Evolutionary conservation across 2,888 invertebrate genomes (phyloP).

Genomic region (Pseudoips prasinana): DNA sequence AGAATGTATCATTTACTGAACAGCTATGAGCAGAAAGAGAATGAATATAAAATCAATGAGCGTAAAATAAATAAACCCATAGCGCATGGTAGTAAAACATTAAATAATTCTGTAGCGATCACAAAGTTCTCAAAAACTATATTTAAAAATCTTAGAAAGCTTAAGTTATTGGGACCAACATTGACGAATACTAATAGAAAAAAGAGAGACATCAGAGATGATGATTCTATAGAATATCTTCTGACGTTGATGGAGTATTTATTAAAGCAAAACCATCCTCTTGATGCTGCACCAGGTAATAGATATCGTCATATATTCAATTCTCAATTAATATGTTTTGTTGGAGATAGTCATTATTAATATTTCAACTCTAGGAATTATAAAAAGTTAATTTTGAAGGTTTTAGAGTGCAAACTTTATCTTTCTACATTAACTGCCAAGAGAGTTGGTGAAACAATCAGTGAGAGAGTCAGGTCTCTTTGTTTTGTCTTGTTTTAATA

Average conservation of each 20-base stretch:
- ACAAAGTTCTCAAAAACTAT: slow-evolving; percentile 55
- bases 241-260: slow-evolving; percentile 64
- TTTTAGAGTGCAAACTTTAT: too few species aligned
- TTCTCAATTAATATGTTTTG: too few species aligned
- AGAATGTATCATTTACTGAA: slow-evolving; percentile 50
- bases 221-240: slow-evolving; percentile 58
- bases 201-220: slow-evolving; percentile 48
- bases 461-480: too few species aligned
- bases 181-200: slow-evolving; percentile 37
- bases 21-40: slow-evolving; percentile 32
- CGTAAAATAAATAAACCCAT: slow-evolving; percentile 6
- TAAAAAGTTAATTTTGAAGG: too few species aligned
- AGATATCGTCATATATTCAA: too few species aligned
- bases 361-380: too few species aligned
- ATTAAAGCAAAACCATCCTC: slow-evolving; percentile 49
- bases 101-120: slow-evolving; percentile 30
- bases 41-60: not conserved
- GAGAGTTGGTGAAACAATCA: too few species aligned
- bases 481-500: too few species aligned
- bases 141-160: slow-evolving; percentile 54
- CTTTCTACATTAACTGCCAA: too few species aligned
- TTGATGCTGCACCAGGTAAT: slow-evolving; percentile 52
- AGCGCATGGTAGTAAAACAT: slow-evolving; percentile 19
- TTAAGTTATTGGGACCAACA: slow-evolving; percentile 48
- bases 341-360: too few species aligned